phyloP scores from a whole-genome alignment of 2,797 vertebrate species.

The Austrolebias charrua region DNA sequence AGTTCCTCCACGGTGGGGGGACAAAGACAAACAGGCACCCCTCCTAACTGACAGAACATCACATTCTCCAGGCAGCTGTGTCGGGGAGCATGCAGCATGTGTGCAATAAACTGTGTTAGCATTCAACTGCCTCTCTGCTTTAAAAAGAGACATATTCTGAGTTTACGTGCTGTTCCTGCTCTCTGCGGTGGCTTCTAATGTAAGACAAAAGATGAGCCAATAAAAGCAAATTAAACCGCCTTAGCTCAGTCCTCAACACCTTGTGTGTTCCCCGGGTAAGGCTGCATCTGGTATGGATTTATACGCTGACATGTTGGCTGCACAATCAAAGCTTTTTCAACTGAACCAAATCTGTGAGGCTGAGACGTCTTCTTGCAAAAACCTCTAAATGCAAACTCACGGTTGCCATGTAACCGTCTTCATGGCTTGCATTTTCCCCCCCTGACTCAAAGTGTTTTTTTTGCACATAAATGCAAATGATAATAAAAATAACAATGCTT shows the following conservation, averaged over 20 bases:
- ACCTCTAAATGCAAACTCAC: slow-evolving; percentile 51
- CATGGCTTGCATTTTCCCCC: slow-evolving; percentile 26
- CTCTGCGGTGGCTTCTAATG: slow-evolving; percentile 11
- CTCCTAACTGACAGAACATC: slow-evolving; percentile 72
- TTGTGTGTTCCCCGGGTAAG: slow-evolving; percentile 64
- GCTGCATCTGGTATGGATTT: slow-evolving; percentile 72
- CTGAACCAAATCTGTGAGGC: slow-evolving; percentile 67
- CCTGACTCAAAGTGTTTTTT: slow-evolving; percentile 15
- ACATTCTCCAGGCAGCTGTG: slow-evolving; percentile 76
- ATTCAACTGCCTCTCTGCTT: slow-evolving; percentile 3
- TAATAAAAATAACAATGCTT: background rate
- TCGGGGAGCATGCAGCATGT: slow-evolving; percentile 42
- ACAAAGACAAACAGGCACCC: slow-evolving; percentile 71
- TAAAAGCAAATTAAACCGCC: slow-evolving; percentile 38
- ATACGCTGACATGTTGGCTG: slow-evolving; percentile 60
- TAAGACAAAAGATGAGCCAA: slow-evolving; percentile 26
- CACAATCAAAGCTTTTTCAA: slow-evolving; percentile 73
- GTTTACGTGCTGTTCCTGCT: background rate
- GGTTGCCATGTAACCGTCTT: slow-evolving; percentile 56
- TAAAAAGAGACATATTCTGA: background rate
- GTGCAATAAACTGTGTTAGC: slow-evolving; percentile 7
- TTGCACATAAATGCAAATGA: background rate
- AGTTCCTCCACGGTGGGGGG: slow-evolving; percentile 61
- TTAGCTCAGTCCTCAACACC: slow-evolving; percentile 55
- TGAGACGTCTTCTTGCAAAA: slow-evolving; percentile 66